These are phyloP conservation scores for Oxycera nigricornis DNA, from an alignment of 2,888 invertebrate species.

Conservation along the genomic window DNA sequence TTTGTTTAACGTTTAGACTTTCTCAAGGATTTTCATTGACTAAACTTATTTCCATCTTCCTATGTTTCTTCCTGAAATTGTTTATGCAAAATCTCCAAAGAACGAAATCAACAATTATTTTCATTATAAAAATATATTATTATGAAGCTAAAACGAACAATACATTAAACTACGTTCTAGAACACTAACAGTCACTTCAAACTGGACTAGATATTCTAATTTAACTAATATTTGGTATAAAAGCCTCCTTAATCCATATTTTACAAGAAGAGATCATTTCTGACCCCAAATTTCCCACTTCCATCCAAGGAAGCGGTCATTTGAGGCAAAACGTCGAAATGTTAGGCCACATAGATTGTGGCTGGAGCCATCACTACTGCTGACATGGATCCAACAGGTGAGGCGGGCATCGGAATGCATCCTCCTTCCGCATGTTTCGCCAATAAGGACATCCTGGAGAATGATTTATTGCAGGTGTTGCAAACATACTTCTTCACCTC, in stretches of 20 bases:
- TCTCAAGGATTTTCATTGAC: too few relatives aligned
- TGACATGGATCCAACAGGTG: neutral
- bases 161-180: too few relatives aligned
- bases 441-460: conserved; percentile 60
- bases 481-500: conserved; percentile 60
- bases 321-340: neutral
- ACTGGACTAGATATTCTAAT: neutral
- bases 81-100: too few relatives aligned
- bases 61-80: too few relatives aligned
- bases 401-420: conserved; percentile 53
- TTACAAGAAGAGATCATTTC: conserved; percentile 3
- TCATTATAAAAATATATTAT: too few relatives aligned
- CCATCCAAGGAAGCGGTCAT: conserved; percentile 1
- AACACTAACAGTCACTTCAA: too few relatives aligned
- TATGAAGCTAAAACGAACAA: too few relatives aligned
- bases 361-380: neutral
- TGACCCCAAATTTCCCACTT: conserved; percentile 3
- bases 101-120: too few relatives aligned
- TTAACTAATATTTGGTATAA: conserved; percentile 12
- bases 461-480: conserved; percentile 58
- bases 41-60: too few relatives aligned
- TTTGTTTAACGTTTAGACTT: too few relatives aligned
- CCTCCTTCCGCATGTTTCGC: conserved; percentile 55
- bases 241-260: conserved; percentile 14
- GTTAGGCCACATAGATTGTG: neutral